phyloP scores from a whole-genome alignment of 23 tunicate species.

The Halocynthia roretzi region DNA sequence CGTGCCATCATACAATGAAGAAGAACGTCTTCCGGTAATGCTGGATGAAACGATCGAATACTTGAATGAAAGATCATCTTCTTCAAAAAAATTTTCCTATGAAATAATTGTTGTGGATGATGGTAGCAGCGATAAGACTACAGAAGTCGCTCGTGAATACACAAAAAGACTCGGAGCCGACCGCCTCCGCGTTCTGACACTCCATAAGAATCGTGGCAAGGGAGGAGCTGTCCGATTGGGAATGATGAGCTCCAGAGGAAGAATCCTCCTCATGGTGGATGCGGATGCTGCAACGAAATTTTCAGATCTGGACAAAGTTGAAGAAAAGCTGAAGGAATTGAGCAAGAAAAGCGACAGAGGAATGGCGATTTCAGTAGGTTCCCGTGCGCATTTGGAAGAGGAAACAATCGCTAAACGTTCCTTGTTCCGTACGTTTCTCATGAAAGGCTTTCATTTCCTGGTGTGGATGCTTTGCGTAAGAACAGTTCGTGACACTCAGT shows the following conservation, averaged over 20 bases:
- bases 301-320: slow-evolving; percentile 68
- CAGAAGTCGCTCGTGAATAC: slow-evolving; percentile 52
- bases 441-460: slow-evolving; percentile 89
- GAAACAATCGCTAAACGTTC: slow-evolving; percentile 82
- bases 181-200: slow-evolving; percentile 55
- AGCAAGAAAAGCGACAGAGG: slow-evolving; percentile 13
- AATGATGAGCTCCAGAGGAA: slow-evolving; percentile 82
- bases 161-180: slow-evolving; percentile 47
- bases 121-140: slow-evolving; percentile 84
- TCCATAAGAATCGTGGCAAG: slow-evolving; percentile 74
- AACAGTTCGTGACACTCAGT: slow-evolving; percentile 76
- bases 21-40: slow-evolving; percentile 64
- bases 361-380: slow-evolving; percentile 69
- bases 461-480: slow-evolving; percentile 92
- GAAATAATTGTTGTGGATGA: slow-evolving; percentile 93
- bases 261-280: slow-evolving; percentile 65
- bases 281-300: slow-evolving; percentile 92
- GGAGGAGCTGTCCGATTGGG: slow-evolving; percentile 90
- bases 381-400: slow-evolving; percentile 90
- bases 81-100: slow-evolving; percentile 24
- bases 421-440: slow-evolving; percentile 73
- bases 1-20: slow-evolving; percentile 95
- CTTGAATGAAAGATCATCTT: slow-evolving; percentile 34
- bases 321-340: slow-evolving; percentile 36
- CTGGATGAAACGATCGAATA: slow-evolving; percentile 78